Evolutionary conservation across 2,113 vertebrate genomes (phyloP).

Genomic region (Osmerus eperlanus): DNA sequence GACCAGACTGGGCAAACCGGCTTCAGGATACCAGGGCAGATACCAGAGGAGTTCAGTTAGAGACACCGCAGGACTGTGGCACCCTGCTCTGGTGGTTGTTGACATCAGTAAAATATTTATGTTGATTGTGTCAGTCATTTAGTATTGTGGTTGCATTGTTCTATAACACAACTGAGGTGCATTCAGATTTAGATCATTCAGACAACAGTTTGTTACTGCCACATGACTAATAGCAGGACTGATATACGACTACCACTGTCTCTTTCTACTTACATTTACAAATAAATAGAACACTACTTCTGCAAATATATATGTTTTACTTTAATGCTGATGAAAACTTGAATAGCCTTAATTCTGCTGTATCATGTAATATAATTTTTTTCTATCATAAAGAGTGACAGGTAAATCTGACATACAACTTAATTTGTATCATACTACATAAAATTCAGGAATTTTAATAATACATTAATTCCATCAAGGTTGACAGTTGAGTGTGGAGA

Average conservation of each 20-base stretch:
- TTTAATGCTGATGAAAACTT: neutral
- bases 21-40: constrained; percentile 76
- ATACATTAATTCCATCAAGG: too few species aligned
- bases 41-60: constrained; percentile 75
- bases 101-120: too few species aligned
- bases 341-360: neutral
- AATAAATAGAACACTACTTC: neutral
- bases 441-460: too few species aligned
- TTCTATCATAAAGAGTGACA: too few species aligned
- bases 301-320: neutral
- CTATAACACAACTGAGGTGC: neutral
- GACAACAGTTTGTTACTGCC: neutral
- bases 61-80: neutral
- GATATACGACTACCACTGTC: neutral
- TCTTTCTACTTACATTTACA: neutral
- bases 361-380: neutral
- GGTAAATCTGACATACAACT: too few species aligned
- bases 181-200: neutral
- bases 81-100: too few species aligned
- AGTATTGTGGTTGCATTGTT: too few species aligned
- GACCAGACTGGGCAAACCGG: constrained; percentile 34
- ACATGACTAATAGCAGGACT: neutral
- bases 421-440: too few species aligned
- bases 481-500: too few species aligned
- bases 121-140: too few species aligned